Conservation (phyloP, 2,113 vertebrate genomes). For the Falco punctatus region DNA sequence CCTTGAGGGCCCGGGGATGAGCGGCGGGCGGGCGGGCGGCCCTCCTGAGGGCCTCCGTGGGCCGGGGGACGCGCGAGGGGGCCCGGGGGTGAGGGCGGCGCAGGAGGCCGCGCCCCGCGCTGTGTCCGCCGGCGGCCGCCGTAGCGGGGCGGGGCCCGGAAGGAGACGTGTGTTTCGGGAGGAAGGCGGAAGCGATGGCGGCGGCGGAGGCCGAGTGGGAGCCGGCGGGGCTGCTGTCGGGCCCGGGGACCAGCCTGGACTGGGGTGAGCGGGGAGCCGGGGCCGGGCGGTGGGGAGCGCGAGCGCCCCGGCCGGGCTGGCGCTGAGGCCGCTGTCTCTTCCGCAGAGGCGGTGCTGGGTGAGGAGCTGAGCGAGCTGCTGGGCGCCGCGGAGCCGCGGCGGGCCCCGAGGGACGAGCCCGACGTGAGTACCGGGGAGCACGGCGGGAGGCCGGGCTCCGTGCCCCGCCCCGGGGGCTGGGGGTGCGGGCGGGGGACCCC, state of each 20-base stretch:
- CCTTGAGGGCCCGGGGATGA: too few relatives aligned
- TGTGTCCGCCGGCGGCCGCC: background rate
- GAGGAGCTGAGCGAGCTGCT: slow-evolving; percentile 85
- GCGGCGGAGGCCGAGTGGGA: background rate
- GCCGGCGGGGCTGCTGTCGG: background rate
- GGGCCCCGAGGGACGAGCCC: slow-evolving; percentile 67
- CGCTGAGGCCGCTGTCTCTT: background rate
- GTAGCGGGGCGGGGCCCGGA: background rate
- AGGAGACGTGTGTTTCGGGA: slow-evolving; percentile 16
- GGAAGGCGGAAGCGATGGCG: slow-evolving; percentile 36
- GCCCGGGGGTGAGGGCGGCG: too few relatives aligned
- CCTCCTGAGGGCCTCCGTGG: too few relatives aligned
- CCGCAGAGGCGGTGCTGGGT: slow-evolving; percentile 85
- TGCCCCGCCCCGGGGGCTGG: background rate
- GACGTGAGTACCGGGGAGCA: slow-evolving; percentile 77
- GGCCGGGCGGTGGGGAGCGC: background rate
- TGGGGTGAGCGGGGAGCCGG: slow-evolving; percentile 15
- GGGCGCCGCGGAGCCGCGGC: slow-evolving; percentile 78
- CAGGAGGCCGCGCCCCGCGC: too few relatives aligned
- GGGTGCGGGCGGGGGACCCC: too few relatives aligned
- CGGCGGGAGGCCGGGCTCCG: background rate
- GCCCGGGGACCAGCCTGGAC: background rate
- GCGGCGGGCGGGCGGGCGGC: too few relatives aligned
- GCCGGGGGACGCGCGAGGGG: too few relatives aligned
- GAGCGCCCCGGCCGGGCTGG: background rate